Base-by-base conservation (phyloP, 1,140 invertebrate genomes). In the Tribolium madens region DNA sequence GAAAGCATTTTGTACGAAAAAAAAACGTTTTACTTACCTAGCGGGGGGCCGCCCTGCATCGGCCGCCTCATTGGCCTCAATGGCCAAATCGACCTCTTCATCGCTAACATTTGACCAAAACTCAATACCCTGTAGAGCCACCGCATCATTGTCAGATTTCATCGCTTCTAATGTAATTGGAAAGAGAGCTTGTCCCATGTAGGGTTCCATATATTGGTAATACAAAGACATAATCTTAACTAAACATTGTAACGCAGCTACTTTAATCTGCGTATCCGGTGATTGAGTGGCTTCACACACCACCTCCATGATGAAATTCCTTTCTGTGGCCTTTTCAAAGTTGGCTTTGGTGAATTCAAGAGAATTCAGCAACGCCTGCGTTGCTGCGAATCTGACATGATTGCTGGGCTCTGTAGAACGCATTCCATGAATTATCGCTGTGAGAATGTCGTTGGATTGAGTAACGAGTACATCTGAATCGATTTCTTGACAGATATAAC, bases 81-180 rank as follows among this genome's bases (percentile, higher is more conserved):
- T 96, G 2, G 95, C 92, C 78, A 99, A 88, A 87, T 99, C 97
- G 18, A 99, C 96, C 89, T 99, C 98, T 88, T 99, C 98, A 88
- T 99, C 98, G 84, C 98, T 98, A 0, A 99, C 98, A 84, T 98
- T 99, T 0, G 98, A 99, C 98, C 98, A 99, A 88, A 99, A 99
- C 87, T 99, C 98, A 87, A 99, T 99, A 79, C 98, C 98, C 88
- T 99, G 98, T 46, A 99, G 89, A 18, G 97, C 93, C 50, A 99
- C 94, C 80, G 99, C 97, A 88, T 99, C 97, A 74, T 94, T 92
- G 48, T 97, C 95, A 42, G 95, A 96, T 87, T 98, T 98, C 96
- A 99, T 99, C 10, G 98, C 98, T 87, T 98, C 96, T 85, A 99
- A 88, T 10, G 98, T 99, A 76, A 99, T 99, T 31, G 97, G 97